A percentile compares a stretch with the other conserved stretches of the same genome.
Conservation (phyloP, 2,888 invertebrate genomes). For the Carcina quercana region DNA sequence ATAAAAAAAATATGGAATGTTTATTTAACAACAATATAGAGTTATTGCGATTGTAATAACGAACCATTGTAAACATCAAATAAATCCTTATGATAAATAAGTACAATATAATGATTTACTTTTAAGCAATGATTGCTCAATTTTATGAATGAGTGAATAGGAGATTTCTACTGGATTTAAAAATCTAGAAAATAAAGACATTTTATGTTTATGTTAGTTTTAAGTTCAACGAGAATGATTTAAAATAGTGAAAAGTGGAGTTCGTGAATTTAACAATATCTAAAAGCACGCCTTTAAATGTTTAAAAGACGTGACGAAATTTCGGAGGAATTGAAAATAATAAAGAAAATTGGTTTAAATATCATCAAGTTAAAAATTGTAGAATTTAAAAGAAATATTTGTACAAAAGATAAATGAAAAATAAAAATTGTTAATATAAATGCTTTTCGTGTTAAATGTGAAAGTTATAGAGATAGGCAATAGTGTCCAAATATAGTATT, state of each 20-base stretch:
- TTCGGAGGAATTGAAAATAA: constrained; percentile 51
- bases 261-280: too few species aligned
- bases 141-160: constrained; percentile 45
- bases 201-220: too few species aligned
- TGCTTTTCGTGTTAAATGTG: constrained; percentile 25
- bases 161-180: constrained; percentile 17
- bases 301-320: constrained; percentile 28
- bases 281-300: constrained; percentile 15
- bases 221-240: too few species aligned
- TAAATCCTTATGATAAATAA: constrained; percentile 52
- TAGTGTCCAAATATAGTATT: too few species aligned
- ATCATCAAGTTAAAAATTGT: constrained; percentile 25
- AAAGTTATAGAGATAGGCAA: constrained; percentile 8
- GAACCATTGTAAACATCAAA: constrained; percentile 20
- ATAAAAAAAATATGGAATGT: neutral
- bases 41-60: constrained; percentile 2
- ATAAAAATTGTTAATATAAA: constrained; percentile 20
- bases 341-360: constrained; percentile 20
- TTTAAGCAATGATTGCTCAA: constrained; percentile 68
- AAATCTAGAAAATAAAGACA: too few species aligned
- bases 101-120: constrained; percentile 53
- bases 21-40: neutral
- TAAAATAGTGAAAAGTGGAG: too few species aligned
- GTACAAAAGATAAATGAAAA: constrained; percentile 39
- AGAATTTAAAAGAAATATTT: constrained; percentile 26